These are phyloP conservation scores for Andrena bicolor DNA, from an alignment of 2,888 invertebrate species.

Conservation along the genomic window DNA sequence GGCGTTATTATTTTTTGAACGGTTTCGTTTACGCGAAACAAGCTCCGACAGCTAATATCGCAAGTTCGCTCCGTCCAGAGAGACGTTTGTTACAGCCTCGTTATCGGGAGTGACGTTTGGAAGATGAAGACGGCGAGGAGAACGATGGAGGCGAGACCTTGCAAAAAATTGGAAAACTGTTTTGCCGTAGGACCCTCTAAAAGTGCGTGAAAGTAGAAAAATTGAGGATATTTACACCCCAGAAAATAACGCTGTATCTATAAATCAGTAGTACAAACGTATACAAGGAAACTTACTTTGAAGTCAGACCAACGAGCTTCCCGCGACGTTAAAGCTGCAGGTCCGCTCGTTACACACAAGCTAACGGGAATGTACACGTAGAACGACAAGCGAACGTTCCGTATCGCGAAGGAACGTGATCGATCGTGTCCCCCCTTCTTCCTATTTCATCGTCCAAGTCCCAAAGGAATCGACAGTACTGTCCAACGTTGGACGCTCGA, in stretches of 20 bases:
- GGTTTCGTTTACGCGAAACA: constrained; percentile 2
- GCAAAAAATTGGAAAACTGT: constrained; percentile 21
- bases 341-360: neutral
- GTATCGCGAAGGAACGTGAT: constrained; percentile 45
- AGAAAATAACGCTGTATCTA: no score
- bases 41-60: constrained; percentile 48
- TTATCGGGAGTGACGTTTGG: constrained; percentile 57
- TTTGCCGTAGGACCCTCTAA: neutral
- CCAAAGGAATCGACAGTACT: constrained; percentile 66
- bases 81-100: constrained; percentile 52
- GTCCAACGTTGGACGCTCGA: constrained; percentile 54
- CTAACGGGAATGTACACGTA: constrained; percentile 23
- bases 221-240: neutral
- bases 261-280: neutral
- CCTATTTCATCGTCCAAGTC: constrained; percentile 54
- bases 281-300: neutral
- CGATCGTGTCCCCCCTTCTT: constrained; percentile 54
- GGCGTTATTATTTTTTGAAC: constrained; percentile 35
- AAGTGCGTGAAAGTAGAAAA: neutral
- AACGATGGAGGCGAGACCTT: constrained; percentile 37
- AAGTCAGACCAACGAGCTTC: neutral
- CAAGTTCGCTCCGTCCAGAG: constrained; percentile 8
- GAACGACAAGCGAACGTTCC: constrained; percentile 34
- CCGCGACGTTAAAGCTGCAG: constrained; percentile 19
- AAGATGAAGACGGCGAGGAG: constrained; percentile 41